A percentile compares a stretch with the other conserved stretches of the same genome.
These are phyloP conservation scores for Apodemia hepburni DNA, from an alignment of 2,888 invertebrate species.

Conservation along the genomic window DNA sequence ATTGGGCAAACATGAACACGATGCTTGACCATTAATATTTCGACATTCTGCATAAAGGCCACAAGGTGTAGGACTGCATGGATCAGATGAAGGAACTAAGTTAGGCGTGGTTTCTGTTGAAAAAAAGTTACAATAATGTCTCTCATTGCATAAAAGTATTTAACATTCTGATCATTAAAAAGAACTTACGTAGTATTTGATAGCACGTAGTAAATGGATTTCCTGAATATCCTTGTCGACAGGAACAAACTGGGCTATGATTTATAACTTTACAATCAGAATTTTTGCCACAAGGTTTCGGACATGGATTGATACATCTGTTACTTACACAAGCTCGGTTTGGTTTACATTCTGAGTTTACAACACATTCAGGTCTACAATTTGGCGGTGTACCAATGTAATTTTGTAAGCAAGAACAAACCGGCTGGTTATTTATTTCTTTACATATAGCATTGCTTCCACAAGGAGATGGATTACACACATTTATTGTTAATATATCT, in stretches of 20 bases:
- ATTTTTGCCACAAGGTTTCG: slow-evolving; percentile 83
- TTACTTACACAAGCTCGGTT: slow-evolving; percentile 84
- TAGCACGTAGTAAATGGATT: slow-evolving; percentile 84
- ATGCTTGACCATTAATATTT: slow-evolving; percentile 83
- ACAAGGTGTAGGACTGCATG: slow-evolving; percentile 88
- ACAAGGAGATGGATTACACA: slow-evolving; percentile 88
- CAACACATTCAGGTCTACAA: slow-evolving; percentile 83
- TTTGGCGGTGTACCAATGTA: slow-evolving; percentile 84
- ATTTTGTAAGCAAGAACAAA: slow-evolving; percentile 85
- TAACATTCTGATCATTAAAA: slow-evolving; percentile 1
- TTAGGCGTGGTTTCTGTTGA: slow-evolving; percentile 52
- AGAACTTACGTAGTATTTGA: slow-evolving; percentile 76
- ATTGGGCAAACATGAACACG: slow-evolving; percentile 85
- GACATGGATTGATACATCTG: slow-evolving; percentile 85
- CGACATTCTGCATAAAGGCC: slow-evolving; percentile 87
- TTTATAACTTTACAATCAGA: slow-evolving; percentile 85
- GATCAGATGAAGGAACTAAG: slow-evolving; percentile 69
- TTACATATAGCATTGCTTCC: slow-evolving; percentile 86
- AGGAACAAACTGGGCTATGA: slow-evolving; percentile 87
- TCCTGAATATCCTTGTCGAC: slow-evolving; percentile 83
- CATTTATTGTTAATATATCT: slow-evolving; percentile 61
- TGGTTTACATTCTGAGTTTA: slow-evolving; percentile 82
- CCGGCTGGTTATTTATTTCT: slow-evolving; percentile 84
- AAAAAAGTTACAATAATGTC: slow-evolving; percentile 20
- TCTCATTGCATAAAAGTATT: slow-evolving; percentile 2